Percentiles rank a stretch among this genome's conserved stretches.
Conservation (phyloP, 2,888 invertebrate genomes). For the Liodrosophila aerea region DNA sequence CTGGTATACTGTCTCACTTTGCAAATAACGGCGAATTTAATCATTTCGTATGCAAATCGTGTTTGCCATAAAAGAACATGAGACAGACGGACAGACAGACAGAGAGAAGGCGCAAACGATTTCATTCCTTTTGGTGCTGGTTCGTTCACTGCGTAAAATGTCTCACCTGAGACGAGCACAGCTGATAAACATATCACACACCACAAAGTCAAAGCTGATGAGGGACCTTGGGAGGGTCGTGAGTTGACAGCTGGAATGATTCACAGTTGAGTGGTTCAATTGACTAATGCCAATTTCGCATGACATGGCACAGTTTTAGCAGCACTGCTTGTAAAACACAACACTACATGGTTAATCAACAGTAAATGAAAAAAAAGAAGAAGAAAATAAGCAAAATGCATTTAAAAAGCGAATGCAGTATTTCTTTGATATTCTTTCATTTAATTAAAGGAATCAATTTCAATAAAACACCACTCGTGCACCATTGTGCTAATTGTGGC, state of each 20-base stretch:
- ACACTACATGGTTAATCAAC: no score
- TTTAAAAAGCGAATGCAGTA: no score
- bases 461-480: no score
- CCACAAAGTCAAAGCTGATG: neutral
- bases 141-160: slow-evolving; percentile 16
- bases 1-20: slow-evolving; percentile 5
- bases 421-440: no score
- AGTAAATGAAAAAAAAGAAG: no score
- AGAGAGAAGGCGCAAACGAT: slow-evolving; percentile 16
- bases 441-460: no score
- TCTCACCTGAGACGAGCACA: slow-evolving; percentile 44
- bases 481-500: no score
- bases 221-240: neutral
- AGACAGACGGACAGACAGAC: slow-evolving; percentile 12
- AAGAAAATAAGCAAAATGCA: no score
- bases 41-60: slow-evolving; percentile 70
- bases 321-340: neutral
- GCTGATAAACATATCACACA: slow-evolving; percentile 43
- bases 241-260: slow-evolving; percentile 23
- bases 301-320: neutral
- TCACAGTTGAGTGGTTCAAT: slow-evolving; percentile 23
- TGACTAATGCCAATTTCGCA: slow-evolving; percentile 2
- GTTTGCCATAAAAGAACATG: slow-evolving; percentile 63
- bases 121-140: slow-evolving; percentile 10
- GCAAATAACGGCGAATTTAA: slow-evolving; percentile 58